phyloP scores from a whole-genome alignment of 2,888 invertebrate species.

The Nemapogon koenigi region DNA sequence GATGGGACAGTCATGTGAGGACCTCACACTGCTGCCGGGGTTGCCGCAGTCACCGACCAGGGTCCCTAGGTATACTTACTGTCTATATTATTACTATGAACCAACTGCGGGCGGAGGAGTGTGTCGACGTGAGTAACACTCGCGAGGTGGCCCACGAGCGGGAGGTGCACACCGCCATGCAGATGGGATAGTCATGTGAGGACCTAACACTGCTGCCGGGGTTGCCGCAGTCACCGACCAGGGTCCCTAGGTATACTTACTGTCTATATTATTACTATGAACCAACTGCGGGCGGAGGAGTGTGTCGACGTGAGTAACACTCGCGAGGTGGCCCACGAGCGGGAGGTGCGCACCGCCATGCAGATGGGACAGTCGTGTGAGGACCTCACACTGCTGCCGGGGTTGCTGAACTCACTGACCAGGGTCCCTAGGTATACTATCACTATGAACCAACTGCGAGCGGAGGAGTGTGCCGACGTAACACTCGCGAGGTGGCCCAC shows the following conservation, averaged over 20 bases:
- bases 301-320: too few species aligned
- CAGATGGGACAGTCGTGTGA: constrained; percentile 89
- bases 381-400: constrained; percentile 75
- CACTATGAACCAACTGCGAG: too few species aligned
- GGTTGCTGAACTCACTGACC: constrained; percentile 63
- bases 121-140: constrained; percentile 71
- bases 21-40: constrained; percentile 77
- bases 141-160: constrained; percentile 79
- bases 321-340: too few species aligned
- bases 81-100: too few species aligned
- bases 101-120: constrained; percentile 80
- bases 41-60: constrained; percentile 62
- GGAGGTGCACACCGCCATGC: constrained; percentile 82
- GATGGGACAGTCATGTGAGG: constrained; percentile 95
- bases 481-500: too few species aligned
- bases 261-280: too few species aligned
- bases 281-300: too few species aligned
- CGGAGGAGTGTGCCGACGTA: too few species aligned
- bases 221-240: constrained; percentile 63
- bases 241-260: too few species aligned
- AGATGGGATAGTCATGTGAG: constrained; percentile 87
- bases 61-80: too few species aligned
- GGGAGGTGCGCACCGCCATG: constrained; percentile 78
- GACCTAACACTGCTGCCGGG: constrained; percentile 78
- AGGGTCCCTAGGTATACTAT: too few species aligned